Conservation (phyloP, 2,797 vertebrate species). For the Megalops cyprinoides region DNA sequence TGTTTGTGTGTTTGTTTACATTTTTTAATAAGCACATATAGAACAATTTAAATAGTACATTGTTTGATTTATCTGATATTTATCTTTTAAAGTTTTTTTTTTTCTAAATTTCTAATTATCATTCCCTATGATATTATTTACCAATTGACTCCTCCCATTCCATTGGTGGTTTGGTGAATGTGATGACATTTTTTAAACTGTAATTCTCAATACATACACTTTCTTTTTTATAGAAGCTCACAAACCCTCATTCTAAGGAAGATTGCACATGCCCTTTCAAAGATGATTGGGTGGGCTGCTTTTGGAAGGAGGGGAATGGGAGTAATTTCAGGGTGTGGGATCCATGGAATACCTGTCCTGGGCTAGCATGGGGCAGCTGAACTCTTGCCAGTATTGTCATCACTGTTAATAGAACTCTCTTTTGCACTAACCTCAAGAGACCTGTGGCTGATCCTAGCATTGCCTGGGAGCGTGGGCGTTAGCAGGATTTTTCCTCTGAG, state of each 20-base stretch:
- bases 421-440: slow-evolving; percentile 36
- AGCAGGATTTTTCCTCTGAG: too few species aligned
- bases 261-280: neutral
- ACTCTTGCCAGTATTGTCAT: slow-evolving; percentile 33
- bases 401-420: slow-evolving; percentile 44
- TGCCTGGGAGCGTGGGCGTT: slow-evolving; percentile 15
- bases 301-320: too few species aligned
- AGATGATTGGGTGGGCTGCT: too few species aligned
- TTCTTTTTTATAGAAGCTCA: neutral
- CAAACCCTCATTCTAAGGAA: neutral
- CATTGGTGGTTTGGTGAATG: neutral
- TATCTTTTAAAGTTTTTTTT: neutral
- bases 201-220: neutral
- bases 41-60: neutral
- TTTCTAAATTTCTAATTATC: neutral
- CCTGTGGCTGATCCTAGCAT: neutral
- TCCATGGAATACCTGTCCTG: slow-evolving; percentile 6
- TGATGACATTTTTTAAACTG: neutral
- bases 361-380: neutral
- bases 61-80: neutral
- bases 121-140: neutral
- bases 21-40: neutral
- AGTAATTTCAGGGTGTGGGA: neutral
- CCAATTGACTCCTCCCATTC: neutral
- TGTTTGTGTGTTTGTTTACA: neutral